phyloP scores from a whole-genome alignment of 2,888 invertebrate species.

The Microctonus aethiopoides region DNA sequence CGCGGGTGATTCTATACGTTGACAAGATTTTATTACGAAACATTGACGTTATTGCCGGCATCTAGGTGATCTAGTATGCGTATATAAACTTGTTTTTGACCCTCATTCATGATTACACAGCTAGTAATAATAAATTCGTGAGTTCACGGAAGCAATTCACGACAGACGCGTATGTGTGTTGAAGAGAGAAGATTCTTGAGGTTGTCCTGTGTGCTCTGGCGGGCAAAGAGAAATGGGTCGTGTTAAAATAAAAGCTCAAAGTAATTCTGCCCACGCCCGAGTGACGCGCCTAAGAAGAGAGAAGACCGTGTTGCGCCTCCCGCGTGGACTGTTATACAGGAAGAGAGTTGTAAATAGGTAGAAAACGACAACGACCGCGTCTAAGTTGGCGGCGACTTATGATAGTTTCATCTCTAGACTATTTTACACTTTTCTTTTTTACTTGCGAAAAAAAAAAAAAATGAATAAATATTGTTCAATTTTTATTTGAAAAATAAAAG shows the following conservation, averaged over 20 bases:
- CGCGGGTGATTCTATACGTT: conserved; percentile 8
- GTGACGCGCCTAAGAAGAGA: conserved; percentile 25
- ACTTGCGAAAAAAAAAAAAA: not conserved
- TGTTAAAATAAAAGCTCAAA: conserved; percentile 53
- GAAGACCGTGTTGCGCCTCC: conserved; percentile 12
- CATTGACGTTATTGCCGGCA: conserved; percentile 17
- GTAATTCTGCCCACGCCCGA: conserved; percentile 52
- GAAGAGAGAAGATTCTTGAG: conserved; percentile 7
- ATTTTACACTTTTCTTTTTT: not conserved
- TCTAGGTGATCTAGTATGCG: not conserved
- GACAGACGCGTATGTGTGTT: conserved; percentile 15
- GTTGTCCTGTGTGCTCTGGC: conserved; percentile 22
- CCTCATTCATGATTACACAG: conserved; percentile 13
- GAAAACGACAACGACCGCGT: conserved; percentile 27
- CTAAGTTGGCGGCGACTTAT: conserved; percentile 14
- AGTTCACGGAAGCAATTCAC: conserved; percentile 43
- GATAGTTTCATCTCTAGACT: not conserved
- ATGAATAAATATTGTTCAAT: not conserved
- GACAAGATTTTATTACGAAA: not conserved
- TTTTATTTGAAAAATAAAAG: not conserved
- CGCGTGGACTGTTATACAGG: conserved; percentile 15
- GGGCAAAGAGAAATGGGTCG: conserved; percentile 50
- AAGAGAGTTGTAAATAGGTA: conserved; percentile 30
- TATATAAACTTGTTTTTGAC: not conserved
- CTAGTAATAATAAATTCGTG: conserved; percentile 34